Percentiles rank a stretch among this genome's conserved stretches.
Conservation (phyloP, 2,888 invertebrate species). For the Strigamia crassipes region DNA sequence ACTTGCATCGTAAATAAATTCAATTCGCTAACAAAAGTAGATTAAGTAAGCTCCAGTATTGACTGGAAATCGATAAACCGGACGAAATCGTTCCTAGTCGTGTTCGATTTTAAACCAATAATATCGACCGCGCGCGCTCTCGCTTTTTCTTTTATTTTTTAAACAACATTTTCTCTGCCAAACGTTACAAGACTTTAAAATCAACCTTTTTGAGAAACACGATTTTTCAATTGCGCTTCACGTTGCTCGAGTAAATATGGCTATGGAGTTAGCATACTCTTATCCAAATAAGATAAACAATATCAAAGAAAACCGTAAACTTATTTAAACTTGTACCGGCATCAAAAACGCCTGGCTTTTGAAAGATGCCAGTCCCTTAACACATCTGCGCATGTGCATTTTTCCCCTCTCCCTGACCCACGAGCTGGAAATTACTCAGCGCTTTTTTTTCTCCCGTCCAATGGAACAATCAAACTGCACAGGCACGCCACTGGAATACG, state of each 20-base stretch:
- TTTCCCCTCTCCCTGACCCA: constrained; percentile 21
- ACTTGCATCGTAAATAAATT: not conserved
- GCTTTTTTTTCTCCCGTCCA: constrained; percentile 30
- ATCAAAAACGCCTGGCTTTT: constrained; percentile 11
- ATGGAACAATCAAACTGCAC: constrained; percentile 40
- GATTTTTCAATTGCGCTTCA: not conserved
- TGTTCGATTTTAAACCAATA: not conserved
- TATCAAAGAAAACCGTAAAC: constrained; percentile 26
- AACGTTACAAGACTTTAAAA: not conserved
- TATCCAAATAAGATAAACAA: constrained; percentile 15
- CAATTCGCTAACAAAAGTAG: not conserved
- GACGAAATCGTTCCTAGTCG: not conserved
- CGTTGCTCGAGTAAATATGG: constrained; percentile 5
- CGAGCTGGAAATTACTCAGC: constrained; percentile 42
- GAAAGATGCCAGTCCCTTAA: constrained; percentile 23
- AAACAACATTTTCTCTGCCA: not conserved
- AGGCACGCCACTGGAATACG: constrained; percentile 42
- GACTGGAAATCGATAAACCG: not conserved
- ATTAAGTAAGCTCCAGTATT: not conserved
- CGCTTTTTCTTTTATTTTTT: too few species aligned
- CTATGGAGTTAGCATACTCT: not conserved
- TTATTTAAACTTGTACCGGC: constrained; percentile 12
- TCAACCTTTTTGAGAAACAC: not conserved
- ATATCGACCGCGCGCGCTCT: not conserved
- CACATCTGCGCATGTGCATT: constrained; percentile 28